Evolutionary conservation across 1,140 invertebrate genomes (phyloP).

Genomic region (Drosophila erecta): DNA sequence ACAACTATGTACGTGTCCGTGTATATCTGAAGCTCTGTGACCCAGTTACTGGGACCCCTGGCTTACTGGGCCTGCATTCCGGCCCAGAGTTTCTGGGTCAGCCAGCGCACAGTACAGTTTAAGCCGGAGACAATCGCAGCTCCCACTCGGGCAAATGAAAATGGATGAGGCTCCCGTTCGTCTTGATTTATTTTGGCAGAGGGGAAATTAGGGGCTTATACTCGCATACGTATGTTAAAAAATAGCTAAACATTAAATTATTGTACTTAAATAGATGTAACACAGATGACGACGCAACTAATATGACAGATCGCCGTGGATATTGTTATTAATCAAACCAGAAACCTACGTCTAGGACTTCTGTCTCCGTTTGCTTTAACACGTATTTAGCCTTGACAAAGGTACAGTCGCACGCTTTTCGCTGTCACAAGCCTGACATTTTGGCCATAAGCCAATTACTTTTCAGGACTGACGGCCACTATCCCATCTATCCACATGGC

Average conservation of each 20-base stretch:
- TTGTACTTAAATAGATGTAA: too few relatives aligned
- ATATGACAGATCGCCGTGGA: too few relatives aligned
- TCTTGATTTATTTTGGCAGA: slow-evolving; percentile 1
- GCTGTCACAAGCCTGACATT: slow-evolving; percentile 62
- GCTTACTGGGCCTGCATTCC: slow-evolving; percentile 60
- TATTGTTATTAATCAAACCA: too few relatives aligned
- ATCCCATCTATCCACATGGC: slow-evolving; percentile 10
- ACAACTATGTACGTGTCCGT: slow-evolving; percentile 4
- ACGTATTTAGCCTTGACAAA: slow-evolving; percentile 23
- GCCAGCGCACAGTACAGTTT: slow-evolving; percentile 56
- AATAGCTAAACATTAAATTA: neutral
- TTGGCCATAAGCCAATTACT: slow-evolving; percentile 78
- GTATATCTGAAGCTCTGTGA: slow-evolving; percentile 27
- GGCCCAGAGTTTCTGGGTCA: slow-evolving; percentile 58
- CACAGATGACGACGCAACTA: too few relatives aligned
- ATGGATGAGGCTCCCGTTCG: slow-evolving; percentile 64
- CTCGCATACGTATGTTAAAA: too few relatives aligned
- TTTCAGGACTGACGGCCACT: slow-evolving; percentile 39
- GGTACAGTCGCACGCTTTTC: slow-evolving; percentile 52
- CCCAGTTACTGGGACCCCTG: slow-evolving; percentile 54
- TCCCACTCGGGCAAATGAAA: slow-evolving; percentile 51
- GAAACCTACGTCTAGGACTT: neutral
- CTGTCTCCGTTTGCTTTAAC: neutral
- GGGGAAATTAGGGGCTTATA: slow-evolving; percentile 11
- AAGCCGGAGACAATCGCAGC: slow-evolving; percentile 46